Evolutionary conservation across 2,888 invertebrate species (phyloP).

Genomic region (Tromatobia lineatoria): DNA sequence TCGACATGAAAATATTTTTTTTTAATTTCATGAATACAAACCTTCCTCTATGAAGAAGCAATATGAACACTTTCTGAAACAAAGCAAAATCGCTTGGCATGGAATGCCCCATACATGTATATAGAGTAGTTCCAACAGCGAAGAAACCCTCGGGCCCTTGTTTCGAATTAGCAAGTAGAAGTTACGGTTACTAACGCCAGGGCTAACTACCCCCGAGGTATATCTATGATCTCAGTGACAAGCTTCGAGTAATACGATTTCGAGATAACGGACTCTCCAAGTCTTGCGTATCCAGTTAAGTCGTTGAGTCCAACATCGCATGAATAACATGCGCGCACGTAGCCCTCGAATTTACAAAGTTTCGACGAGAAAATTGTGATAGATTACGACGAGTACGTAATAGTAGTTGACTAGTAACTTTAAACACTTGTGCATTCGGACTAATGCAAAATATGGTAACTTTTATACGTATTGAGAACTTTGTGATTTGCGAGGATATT

Average conservation of each 20-base stretch:
- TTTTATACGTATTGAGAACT: neutral
- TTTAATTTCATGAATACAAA: too few species aligned
- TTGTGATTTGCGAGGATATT: neutral
- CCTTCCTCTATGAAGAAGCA: too few species aligned
- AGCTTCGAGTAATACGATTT: conserved; percentile 56
- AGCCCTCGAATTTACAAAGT: neutral
- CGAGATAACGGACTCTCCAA: conserved; percentile 43
- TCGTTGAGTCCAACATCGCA: conserved; percentile 29
- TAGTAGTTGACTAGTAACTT: neutral
- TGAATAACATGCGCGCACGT: neutral
- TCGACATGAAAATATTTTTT: too few species aligned
- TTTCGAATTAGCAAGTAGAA: conserved; percentile 22
- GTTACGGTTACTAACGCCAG: conserved; percentile 23
- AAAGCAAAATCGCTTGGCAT: neutral
- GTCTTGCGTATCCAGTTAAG: conserved; percentile 36
- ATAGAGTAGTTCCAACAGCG: neutral
- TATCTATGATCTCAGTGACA: conserved; percentile 62
- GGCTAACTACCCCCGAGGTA: conserved; percentile 42
- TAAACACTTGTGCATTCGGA: neutral
- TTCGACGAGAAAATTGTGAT: conserved; percentile 3
- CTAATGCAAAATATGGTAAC: neutral
- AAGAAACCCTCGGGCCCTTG: conserved; percentile 13
- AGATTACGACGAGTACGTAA: neutral
- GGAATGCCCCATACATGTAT: neutral
- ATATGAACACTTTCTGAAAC: too few species aligned